These are phyloP conservation scores for Burhinus bistriatus DNA, from an alignment of 2,113 vertebrate species.

Conservation along the genomic window DNA sequence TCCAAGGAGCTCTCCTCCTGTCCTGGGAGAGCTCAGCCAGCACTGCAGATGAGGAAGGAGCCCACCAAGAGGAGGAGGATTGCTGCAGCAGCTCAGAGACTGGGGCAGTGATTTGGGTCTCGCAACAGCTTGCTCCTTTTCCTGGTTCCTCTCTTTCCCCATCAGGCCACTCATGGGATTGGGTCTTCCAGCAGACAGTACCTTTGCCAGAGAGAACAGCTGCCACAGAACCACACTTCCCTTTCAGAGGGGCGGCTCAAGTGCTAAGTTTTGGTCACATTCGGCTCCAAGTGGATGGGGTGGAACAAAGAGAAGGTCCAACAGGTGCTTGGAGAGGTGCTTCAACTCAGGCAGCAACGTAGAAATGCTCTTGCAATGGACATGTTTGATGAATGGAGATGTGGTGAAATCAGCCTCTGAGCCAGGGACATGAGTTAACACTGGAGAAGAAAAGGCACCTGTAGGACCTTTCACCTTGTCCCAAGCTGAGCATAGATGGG, in stretches of 20 bases:
- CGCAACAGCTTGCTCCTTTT: not conserved
- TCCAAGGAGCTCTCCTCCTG: not conserved
- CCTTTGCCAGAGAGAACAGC: not conserved
- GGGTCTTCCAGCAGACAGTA: not conserved
- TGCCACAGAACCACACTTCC: not conserved
- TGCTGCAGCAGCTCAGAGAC: not conserved
- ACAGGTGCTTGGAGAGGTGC: not conserved
- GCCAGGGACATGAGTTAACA: not conserved
- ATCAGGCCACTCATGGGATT: not conserved
- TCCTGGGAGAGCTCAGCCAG: not conserved
- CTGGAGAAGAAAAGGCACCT: not conserved
- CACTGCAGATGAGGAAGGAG: not conserved
- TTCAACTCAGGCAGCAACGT: not conserved
- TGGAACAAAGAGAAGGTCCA: not conserved
- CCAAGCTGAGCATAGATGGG: not conserved
- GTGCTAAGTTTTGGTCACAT: not conserved
- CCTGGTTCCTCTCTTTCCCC: not conserved
- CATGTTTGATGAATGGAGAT: accelerated
- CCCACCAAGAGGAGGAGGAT: not conserved
- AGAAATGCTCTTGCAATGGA: not conserved
- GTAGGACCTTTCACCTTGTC: not conserved
- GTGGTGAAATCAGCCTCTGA: not conserved
- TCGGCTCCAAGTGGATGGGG: too few species aligned
- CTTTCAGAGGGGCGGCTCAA: not conserved
- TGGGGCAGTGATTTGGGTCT: not conserved